These are phyloP conservation scores for Lepidocyrtoides sp. DNA, from an alignment of 2,888 invertebrate genomes.

Conservation along the genomic window DNA sequence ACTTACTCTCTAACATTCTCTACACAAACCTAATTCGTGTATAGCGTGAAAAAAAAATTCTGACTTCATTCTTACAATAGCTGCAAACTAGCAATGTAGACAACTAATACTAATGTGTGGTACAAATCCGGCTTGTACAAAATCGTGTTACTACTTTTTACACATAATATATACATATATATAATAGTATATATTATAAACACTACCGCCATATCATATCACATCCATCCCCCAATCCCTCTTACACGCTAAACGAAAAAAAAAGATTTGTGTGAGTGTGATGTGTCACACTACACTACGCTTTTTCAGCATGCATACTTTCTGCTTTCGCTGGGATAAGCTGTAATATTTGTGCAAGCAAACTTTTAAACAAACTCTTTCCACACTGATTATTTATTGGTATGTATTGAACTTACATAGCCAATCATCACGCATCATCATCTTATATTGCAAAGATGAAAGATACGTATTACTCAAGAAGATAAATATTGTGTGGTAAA, in stretches of 20 bases:
- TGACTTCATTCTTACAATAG: too few species aligned
- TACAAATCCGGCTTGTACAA: too few species aligned
- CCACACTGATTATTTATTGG: background rate
- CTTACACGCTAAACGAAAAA: too few species aligned
- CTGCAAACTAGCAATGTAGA: too few species aligned
- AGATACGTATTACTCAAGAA: too few species aligned
- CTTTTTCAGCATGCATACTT: background rate
- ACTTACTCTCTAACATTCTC: background rate
- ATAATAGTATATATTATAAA: too few species aligned
- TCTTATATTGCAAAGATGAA: background rate
- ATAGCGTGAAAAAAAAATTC: too few species aligned
- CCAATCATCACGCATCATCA: conserved; percentile 6
- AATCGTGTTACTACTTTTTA: too few species aligned
- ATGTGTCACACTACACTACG: conserved; percentile 23
- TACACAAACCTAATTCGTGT: background rate
- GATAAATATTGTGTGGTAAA: background rate
- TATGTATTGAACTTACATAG: background rate
- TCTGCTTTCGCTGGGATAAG: background rate
- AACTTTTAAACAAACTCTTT: background rate
- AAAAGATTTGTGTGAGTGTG: background rate
- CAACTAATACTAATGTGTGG: too few species aligned
- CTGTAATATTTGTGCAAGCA: background rate
- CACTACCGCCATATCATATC: too few species aligned
- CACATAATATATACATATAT: too few species aligned
- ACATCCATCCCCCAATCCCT: too few species aligned